Evolutionary conservation across 2,797 vertebrate species (phyloP), one percentile per base, ranked within the genome.

Genomic region (Chaetophractus vellerosus): DNA sequence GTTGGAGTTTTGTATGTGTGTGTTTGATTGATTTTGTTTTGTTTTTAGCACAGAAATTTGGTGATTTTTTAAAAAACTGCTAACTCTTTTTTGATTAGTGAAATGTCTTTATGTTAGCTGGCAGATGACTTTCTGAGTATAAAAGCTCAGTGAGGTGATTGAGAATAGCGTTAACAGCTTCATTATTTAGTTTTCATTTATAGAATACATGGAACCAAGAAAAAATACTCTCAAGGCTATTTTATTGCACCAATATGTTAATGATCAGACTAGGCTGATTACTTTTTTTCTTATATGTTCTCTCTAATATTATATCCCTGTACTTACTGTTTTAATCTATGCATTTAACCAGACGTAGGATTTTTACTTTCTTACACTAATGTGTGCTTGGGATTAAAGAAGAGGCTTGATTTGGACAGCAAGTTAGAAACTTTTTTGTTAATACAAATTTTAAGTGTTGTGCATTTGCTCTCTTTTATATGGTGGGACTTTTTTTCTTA

Each of bases 21-120:
- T 96, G 85, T 90, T 93, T 93, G 72, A 86, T 91, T 95, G 74
- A 86, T 96, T 94, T 86, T 59, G 14, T 83, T 75, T 88, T 91
- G 52, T 71, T 64, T 71, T 97, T 88, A 85, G 38, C 63, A 41
- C 59, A 63, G 69, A 90, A 81, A 92, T 76, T 88, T 85, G 61
- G 57, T 90, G 50, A 33, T 66, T 95, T 88, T 78, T 45, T 45
- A 52, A 21, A 33, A 68, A 96, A 55, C 36, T 85, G 26, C 83
- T 85, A 52, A 23, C 50, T 85, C 57, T 23, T 48, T 95, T 96
- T 26, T 93, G 90, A 74, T 90, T 28, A 88, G 92, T 50, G 48
- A 79, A 93, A 31, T 66, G n/a, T 52, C 33, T 61, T 79, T 61
- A 4, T 41, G 24, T 38, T 19, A 31, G n/a, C 59, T 93, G 23